Conservation (phyloP, 2,797 vertebrate genomes). For the Sebastes taczanowskii region DNA sequence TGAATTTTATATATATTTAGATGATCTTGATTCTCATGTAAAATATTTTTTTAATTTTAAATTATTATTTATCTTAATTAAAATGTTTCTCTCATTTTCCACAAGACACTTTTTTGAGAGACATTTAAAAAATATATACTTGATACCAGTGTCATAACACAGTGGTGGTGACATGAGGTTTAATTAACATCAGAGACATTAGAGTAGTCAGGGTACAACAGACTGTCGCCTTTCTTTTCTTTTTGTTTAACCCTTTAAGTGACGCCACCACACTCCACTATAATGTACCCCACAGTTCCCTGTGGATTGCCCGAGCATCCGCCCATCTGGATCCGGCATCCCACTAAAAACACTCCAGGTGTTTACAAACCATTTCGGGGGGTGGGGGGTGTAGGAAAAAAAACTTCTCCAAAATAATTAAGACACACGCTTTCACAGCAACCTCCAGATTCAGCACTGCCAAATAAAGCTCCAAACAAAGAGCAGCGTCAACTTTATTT, state of each 20-base stretch:
- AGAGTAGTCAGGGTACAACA: neutral
- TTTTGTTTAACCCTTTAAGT: constrained; percentile 51
- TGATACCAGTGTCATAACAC: neutral
- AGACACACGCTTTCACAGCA: constrained; percentile 73
- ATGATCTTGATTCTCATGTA: neutral
- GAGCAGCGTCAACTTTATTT: constrained; percentile 86
- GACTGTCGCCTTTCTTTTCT: neutral
- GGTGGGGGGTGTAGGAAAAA: neutral
- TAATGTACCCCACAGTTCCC: constrained; percentile 64
- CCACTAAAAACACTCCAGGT: constrained; percentile 81
- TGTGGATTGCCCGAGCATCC: constrained; percentile 65
- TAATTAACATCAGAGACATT: neutral
- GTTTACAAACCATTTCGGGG: constrained; percentile 71
- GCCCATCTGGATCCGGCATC: constrained; percentile 74
- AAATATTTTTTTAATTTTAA: neutral
- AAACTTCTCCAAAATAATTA: constrained; percentile 80
- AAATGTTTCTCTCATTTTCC: neutral
- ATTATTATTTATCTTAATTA: neutral
- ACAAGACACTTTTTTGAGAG: neutral
- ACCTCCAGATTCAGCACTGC: constrained; percentile 82
- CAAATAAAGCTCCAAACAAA: constrained; percentile 86
- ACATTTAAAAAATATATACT: neutral
- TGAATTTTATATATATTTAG: neutral
- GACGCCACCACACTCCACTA: constrained; percentile 31
- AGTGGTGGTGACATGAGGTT: neutral